Conservation (phyloP, 2,113 vertebrate species). For the Morone chrysops region DNA sequence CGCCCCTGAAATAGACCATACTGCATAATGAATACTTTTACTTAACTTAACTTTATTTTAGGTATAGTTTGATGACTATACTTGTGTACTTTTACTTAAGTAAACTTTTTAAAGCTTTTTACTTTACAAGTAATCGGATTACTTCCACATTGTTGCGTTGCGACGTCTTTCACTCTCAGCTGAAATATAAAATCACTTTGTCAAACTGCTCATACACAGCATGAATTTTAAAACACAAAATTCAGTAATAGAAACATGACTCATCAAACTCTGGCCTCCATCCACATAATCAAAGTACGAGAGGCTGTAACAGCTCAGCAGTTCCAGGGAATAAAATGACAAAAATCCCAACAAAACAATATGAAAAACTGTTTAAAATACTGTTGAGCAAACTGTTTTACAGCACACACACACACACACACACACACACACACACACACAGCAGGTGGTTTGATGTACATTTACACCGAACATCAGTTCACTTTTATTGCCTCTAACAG, state of each 20-base stretch:
- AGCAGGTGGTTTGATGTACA: not conserved
- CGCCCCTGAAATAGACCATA: too few relatives aligned
- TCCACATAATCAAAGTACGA: not conserved
- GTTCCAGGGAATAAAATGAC: not conserved
- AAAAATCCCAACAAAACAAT: not conserved
- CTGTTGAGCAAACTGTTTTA: not conserved
- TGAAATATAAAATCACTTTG: not conserved
- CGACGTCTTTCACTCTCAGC: not conserved
- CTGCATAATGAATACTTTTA: too few relatives aligned
- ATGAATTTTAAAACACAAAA: slow-evolving; percentile 4
- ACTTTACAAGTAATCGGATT: too few relatives aligned
- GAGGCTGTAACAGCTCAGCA: slow-evolving; percentile 3
- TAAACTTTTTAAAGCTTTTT: too few relatives aligned
- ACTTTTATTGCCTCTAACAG: not conserved
- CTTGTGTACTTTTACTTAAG: too few relatives aligned
- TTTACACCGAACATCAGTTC: not conserved
- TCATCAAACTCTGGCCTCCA: slow-evolving; percentile 38
- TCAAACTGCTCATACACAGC: not conserved
- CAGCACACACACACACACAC: slow-evolving; percentile 9
- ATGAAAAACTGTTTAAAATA: not conserved
- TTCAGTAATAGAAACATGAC: slow-evolving; percentile 35
- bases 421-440: slow-evolving; percentile 27
- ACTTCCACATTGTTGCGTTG: too few relatives aligned
- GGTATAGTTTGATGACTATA: too few relatives aligned
- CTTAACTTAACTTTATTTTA: too few relatives aligned